Conservation (phyloP, 1,140 invertebrate genomes). For the Eupristina koningsbergeri region DNA sequence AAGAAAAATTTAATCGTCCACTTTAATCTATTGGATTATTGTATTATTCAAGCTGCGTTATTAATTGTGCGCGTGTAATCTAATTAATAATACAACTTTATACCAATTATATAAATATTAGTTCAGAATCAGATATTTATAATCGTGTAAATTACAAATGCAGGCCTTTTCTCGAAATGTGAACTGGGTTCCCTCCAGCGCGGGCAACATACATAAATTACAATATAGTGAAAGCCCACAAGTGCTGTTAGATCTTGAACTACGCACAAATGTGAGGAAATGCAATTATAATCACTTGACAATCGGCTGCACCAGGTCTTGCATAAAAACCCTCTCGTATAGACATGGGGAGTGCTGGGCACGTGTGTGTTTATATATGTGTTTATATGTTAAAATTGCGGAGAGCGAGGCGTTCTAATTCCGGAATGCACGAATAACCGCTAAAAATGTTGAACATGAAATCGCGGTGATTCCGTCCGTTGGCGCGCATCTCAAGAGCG, state of each 20-base stretch:
- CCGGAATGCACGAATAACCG: slow-evolving; percentile 13
- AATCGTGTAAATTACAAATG: background rate
- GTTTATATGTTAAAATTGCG: background rate
- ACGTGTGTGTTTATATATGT: slow-evolving; percentile 1
- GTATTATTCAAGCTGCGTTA: background rate
- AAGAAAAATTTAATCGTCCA: background rate
- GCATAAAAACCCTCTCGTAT: background rate
- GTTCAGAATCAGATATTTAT: background rate
- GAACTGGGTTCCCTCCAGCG: background rate
- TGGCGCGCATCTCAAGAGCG: background rate
- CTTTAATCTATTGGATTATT: background rate
- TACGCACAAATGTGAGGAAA: background rate
- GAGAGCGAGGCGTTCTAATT: slow-evolving; percentile 12
- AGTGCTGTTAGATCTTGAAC: background rate
- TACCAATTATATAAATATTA: background rate
- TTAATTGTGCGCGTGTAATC: background rate
- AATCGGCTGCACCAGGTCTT: background rate
- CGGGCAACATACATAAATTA: background rate
- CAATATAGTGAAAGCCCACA: background rate
- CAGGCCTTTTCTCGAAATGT: background rate
- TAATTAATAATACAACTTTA: background rate
- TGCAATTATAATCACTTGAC: slow-evolving; percentile 28
- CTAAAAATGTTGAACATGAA: slow-evolving; percentile 38
- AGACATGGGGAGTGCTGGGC: too few species aligned
- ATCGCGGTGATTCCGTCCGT: background rate